Percentiles rank a stretch among this genome's conserved stretches.
Evolutionary conservation across 2,888 invertebrate genomes (phyloP).

Genomic region (Drosophila neutralis): DNA sequence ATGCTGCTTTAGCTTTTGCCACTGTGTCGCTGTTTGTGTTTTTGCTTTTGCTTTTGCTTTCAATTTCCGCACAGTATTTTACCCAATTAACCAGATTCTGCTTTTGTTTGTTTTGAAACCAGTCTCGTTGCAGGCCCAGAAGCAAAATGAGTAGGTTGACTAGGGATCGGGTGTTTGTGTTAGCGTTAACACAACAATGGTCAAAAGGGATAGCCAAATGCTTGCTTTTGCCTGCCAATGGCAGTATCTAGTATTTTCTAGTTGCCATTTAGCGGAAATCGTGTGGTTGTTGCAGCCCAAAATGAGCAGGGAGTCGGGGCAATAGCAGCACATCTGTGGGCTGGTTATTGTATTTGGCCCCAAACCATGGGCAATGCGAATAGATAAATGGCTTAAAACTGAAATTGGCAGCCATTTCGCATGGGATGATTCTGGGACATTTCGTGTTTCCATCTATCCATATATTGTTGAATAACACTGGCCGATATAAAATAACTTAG

Average conservation of each 20-base stretch:
- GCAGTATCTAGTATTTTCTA: constrained; percentile 45
- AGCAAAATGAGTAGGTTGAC: background rate
- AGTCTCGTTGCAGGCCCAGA: constrained; percentile 12
- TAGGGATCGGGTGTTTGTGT: background rate
- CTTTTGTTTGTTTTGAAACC: constrained; percentile 63
- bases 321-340: background rate
- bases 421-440: background rate
- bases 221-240: constrained; percentile 29
- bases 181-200: constrained; percentile 34
- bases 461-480: background rate
- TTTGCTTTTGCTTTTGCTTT: constrained; percentile 72
- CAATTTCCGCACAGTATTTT: constrained; percentile 74
- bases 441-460: background rate
- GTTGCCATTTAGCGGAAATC: constrained; percentile 65
- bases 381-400: constrained; percentile 18
- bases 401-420: constrained; percentile 2
- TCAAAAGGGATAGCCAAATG: constrained; percentile 29
- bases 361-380: constrained; percentile 16
- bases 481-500: background rate
- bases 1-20: background rate
- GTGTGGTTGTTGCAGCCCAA: constrained; percentile 49
- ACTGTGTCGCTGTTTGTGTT: constrained; percentile 43
- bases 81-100: constrained; percentile 79
- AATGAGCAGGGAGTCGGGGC: constrained; percentile 19
- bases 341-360: constrained; percentile 16